phyloP scores from a whole-genome alignment of 2,797 vertebrate species.

The Stomatorhinus walkeri region DNA sequence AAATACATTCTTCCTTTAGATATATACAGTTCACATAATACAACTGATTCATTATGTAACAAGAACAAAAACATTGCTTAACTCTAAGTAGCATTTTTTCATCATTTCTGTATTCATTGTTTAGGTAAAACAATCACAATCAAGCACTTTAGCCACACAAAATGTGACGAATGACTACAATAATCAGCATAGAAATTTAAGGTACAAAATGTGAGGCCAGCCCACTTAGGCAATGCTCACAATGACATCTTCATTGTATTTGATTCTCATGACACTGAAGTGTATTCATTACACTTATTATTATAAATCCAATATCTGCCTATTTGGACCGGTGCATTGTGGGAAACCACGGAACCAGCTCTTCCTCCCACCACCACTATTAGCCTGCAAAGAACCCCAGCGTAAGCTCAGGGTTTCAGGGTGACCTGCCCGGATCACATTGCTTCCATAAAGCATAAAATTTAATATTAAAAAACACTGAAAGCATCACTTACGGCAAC shows the following conservation, averaged over 20 bases:
- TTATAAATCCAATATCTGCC: background rate
- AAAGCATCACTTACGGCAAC: conserved; percentile 77
- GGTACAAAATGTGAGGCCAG: background rate
- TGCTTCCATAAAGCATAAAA: background rate
- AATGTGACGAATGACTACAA: background rate
- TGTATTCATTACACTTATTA: background rate
- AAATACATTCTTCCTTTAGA: background rate
- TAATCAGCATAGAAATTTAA: background rate
- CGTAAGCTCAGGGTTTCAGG: background rate
- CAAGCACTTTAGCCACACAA: background rate
- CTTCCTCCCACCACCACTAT: background rate
- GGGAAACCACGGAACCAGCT: background rate
- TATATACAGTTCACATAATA: background rate
- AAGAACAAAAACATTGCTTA: background rate
- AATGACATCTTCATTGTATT: background rate
- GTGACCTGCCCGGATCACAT: background rate
- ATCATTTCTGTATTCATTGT: background rate
- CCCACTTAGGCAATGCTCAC: background rate
- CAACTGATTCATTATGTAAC: background rate
- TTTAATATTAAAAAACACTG: conserved; percentile 20
- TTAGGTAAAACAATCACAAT: background rate
- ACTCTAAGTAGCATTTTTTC: background rate
- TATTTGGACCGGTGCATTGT: background rate
- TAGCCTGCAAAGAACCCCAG: background rate
- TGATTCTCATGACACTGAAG: background rate